phyloP scores from a whole-genome alignment of 1,140 invertebrate genomes.

The Sipha flava region DNA sequence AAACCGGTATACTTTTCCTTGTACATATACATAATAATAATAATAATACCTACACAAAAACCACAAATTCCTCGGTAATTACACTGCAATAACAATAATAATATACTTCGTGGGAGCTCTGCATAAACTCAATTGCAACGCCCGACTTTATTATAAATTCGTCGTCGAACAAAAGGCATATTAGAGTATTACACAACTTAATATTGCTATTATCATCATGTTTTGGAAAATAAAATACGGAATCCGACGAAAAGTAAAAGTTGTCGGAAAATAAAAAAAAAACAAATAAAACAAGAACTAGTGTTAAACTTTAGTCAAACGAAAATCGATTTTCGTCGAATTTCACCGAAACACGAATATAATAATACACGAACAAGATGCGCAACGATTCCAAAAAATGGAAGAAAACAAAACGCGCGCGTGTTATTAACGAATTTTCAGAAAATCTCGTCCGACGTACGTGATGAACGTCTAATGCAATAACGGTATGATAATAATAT shows the following conservation, averaged over 20 bases:
- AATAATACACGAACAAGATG: no score
- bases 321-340: neutral
- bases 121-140: neutral
- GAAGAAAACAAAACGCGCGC: no score
- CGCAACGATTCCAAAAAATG: no score
- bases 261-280: neutral
- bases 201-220: neutral
- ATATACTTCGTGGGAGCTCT: no score
- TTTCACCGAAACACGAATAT: neutral
- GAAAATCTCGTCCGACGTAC: neutral
- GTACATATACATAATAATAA: no score
- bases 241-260: neutral
- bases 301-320: neutral
- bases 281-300: neutral
- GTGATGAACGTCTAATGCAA: neutral
- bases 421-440: no score
- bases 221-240: neutral
- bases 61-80: neutral
- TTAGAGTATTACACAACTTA: no score
- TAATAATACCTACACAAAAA: no score
- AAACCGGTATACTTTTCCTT: no score
- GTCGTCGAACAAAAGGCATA: no score
- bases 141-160: neutral
- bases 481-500: neutral
- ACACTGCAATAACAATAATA: neutral